phyloP scores from a whole-genome alignment of 2,797 vertebrate species.

The Hapalemur alaotrensis region DNA sequence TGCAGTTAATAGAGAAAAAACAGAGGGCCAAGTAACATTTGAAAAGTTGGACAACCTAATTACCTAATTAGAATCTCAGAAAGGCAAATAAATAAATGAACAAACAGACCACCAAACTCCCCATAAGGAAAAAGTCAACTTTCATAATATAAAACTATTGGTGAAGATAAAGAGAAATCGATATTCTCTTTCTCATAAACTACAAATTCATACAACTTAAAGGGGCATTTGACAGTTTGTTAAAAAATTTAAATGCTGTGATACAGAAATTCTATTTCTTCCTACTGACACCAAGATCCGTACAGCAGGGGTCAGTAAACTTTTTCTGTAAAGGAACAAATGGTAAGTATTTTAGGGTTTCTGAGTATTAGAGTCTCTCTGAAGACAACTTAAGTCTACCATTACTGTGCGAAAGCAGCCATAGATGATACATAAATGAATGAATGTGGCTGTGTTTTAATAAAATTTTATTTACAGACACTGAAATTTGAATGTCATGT shows the following conservation, averaged over 20 bases:
- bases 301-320: not conserved
- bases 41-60: not conserved
- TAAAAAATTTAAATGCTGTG: not conserved
- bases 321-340: not conserved
- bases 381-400: not conserved
- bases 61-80: not conserved
- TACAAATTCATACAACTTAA: not conserved
- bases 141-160: not conserved
- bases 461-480: not conserved
- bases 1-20: not conserved
- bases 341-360: not conserved
- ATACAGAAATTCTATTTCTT: slow-evolving; percentile 18
- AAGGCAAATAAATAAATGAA: not conserved
- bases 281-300: not conserved
- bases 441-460: not conserved
- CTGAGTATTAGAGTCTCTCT: not conserved
- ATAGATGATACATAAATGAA: not conserved
- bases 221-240: not conserved
- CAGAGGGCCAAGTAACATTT: not conserved
- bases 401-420: not conserved
- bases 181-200: not conserved
- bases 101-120: not conserved
- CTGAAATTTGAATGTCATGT: not conserved
- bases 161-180: not conserved
- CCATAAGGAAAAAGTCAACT: not conserved